Percentiles rank a stretch among this genome's conserved stretches.
phyloP scores from a whole-genome alignment of 2,888 invertebrate species.

The Dasysyrphus tricinctus region DNA sequence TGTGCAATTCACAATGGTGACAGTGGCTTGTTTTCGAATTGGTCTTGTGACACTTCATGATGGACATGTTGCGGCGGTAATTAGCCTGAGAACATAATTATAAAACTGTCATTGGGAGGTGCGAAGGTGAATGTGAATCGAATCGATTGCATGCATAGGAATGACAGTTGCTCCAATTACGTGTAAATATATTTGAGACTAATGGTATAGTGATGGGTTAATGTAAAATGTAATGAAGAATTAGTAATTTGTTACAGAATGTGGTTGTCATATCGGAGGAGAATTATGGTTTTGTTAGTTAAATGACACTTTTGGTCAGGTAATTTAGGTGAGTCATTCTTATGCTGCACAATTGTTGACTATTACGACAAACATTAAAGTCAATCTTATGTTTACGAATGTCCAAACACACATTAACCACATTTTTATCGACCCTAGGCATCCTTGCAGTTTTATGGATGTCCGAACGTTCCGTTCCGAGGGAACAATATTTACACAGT shows the following conservation, averaged over 20 bases:
- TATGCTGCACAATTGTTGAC: neutral
- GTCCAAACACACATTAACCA: too few relatives aligned
- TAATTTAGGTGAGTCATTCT: neutral
- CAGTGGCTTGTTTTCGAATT: constrained; percentile 54
- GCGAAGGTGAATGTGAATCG: constrained; percentile 52
- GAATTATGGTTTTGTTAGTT: neutral
- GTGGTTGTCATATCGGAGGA: neutral
- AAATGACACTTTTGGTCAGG: neutral
- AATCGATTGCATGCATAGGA: constrained; percentile 16
- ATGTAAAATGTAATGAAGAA: constrained; percentile 13
- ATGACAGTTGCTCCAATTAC: constrained; percentile 8
- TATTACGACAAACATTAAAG: neutral
- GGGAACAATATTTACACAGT: too few relatives aligned
- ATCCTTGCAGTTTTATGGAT: too few relatives aligned
- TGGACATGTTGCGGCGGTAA: constrained; percentile 67
- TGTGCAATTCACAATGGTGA: constrained; percentile 51
- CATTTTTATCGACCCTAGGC: too few relatives aligned
- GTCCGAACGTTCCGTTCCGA: too few relatives aligned
- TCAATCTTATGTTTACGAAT: neutral
- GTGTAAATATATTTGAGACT: neutral
- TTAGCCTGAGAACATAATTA: constrained; percentile 73
- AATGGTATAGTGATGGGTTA: neutral
- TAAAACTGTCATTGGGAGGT: constrained; percentile 64
- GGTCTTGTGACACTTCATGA: constrained; percentile 70
- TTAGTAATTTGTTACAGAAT: neutral